phyloP scores from a whole-genome alignment of 2,888 invertebrate species.

The Drosophila lacicola region DNA sequence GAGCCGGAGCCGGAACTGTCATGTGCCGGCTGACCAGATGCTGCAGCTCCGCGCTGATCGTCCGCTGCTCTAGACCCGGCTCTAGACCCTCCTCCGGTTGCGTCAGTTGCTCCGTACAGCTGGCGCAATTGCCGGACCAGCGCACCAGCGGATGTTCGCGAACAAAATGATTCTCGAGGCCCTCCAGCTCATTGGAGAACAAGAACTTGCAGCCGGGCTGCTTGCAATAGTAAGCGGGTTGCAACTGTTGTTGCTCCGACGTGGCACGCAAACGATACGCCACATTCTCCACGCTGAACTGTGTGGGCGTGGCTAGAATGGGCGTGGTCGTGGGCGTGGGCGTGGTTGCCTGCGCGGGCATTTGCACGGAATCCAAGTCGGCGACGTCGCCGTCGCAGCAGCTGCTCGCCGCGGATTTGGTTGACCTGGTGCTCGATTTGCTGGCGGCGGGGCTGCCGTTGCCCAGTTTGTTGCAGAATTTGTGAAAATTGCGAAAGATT shows the following conservation, averaged over 20 bases:
- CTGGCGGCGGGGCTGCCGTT: not conserved
- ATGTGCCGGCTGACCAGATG: conserved; percentile 77
- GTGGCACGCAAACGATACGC: conserved; percentile 51
- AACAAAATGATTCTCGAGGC: conserved; percentile 81
- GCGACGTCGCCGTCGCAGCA: conserved; percentile 12
- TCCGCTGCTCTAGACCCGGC: not conserved
- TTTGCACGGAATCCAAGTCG: conserved; percentile 12
- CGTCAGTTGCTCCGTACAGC: conserved; percentile 83
- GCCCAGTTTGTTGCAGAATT: conserved; percentile 31
- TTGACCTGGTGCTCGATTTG: not conserved
- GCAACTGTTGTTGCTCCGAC: not conserved
- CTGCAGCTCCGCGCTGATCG: conserved; percentile 66
- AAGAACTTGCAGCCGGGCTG: conserved; percentile 80
- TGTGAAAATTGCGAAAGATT: conserved; percentile 27
- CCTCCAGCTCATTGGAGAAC: conserved; percentile 78
- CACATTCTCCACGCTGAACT: conserved; percentile 66
- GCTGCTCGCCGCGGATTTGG: conserved; percentile 1
- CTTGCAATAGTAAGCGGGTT: conserved; percentile 77
- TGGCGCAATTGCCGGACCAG: conserved; percentile 87
- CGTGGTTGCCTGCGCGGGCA: not conserved
- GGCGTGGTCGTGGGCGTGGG: not conserved
- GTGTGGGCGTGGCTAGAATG: not conserved
- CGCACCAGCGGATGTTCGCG: conserved; percentile 83
- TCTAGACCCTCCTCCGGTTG: conserved; percentile 1
- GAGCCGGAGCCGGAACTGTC: not conserved